A percentile compares a stretch with the other conserved stretches of the same genome.
phyloP scores from a whole-genome alignment of 2,797 vertebrate genomes.

The Lophotriccus pileatus region DNA sequence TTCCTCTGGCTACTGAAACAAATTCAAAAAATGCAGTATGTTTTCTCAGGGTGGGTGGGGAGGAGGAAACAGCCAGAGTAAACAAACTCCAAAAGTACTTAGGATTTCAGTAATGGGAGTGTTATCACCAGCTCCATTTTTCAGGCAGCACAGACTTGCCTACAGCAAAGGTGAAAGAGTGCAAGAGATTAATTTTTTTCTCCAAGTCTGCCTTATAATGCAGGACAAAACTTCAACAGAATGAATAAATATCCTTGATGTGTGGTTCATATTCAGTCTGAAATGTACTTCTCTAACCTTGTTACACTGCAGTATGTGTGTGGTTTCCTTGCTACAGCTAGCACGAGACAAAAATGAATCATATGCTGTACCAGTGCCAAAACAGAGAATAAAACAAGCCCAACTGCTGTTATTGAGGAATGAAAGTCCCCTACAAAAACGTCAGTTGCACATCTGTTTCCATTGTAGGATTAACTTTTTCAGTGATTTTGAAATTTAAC shows the following conservation, averaged over 20 bases:
- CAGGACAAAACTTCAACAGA: neutral
- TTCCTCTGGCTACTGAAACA: neutral
- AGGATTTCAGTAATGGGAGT: neutral
- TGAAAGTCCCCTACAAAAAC: neutral
- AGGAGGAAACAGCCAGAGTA: neutral
- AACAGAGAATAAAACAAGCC: neutral
- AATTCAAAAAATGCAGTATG: neutral
- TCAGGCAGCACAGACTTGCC: neutral
- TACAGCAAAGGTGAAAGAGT: neutral
- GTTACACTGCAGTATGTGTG: neutral
- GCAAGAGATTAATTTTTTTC: neutral
- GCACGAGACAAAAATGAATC: constrained; percentile 49
- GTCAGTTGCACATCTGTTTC: neutral
- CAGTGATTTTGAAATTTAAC: neutral
- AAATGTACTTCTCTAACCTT: neutral
- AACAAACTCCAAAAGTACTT: neutral
- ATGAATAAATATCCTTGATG: neutral
- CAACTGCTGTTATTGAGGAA: neutral
- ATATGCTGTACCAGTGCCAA: neutral
- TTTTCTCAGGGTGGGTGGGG: neutral
- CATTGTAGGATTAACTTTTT: neutral
- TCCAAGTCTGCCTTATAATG: neutral
- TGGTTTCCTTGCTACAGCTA: constrained; percentile 38
- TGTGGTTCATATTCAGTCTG: neutral
- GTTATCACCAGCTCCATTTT: neutral